phyloP scores from a whole-genome alignment of 2,888 invertebrate species.

The Lydus trimaculatus region DNA sequence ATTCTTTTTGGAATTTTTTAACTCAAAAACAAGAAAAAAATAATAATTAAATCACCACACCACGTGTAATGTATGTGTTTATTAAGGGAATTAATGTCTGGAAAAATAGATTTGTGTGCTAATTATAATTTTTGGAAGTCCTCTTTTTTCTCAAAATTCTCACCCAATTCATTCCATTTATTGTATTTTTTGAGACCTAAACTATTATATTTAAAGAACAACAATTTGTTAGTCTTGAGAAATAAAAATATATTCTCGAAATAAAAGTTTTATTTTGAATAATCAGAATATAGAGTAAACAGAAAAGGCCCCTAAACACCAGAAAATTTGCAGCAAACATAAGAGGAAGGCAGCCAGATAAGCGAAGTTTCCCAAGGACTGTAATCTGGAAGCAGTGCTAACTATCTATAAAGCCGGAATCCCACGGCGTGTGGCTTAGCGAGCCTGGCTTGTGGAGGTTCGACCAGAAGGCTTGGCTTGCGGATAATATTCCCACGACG shows the following conservation, averaged over 20 bases:
- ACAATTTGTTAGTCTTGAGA: conserved; percentile 8
- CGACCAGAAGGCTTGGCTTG: no score
- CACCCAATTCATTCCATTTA: neutral
- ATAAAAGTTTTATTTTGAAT: neutral
- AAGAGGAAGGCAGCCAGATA: no score
- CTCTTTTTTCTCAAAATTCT: conserved; percentile 15
- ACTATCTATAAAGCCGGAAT: no score
- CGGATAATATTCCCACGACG: no score
- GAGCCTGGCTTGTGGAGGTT: no score
- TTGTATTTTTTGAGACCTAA: conserved; percentile 9
- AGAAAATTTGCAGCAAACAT: no score
- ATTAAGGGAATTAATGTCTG: conserved; percentile 54
- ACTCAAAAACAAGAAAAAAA: neutral
- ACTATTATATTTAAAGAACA: conserved; percentile 2
- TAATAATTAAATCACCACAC: no score
- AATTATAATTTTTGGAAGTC: conserved; percentile 12
- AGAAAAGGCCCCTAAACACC: no score
- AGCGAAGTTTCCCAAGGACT: no score
- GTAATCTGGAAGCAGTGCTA: no score
- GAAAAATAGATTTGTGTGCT: conserved; percentile 51
- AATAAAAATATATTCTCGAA: conserved; percentile 13
- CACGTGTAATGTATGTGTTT: conserved; percentile 52
- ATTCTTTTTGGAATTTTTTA: conserved; percentile 12
- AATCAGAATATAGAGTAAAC: neutral
- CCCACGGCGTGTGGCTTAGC: no score